Base-by-base conservation (phyloP, 2,888 invertebrate species). In the Tetranychus piercei region DNA sequence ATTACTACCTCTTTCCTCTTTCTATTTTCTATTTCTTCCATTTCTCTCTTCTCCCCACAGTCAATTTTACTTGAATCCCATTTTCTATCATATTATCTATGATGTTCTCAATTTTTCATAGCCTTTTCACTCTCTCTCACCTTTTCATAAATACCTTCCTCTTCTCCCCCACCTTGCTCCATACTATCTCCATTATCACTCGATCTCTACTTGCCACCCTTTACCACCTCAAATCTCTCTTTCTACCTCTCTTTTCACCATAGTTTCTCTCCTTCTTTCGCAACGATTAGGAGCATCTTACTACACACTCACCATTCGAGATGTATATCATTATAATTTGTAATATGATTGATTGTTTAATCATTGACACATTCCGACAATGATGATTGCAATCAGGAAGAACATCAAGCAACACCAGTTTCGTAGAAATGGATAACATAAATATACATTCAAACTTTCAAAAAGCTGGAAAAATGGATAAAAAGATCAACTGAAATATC, bases 351-450 rank as follows among this genome's bases (percentile, higher is more conserved):
- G 55, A 55, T 55, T 55, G 55, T 55, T 55, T 55, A 55, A 55
- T 55, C 55, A 55, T 55, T 55, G 55, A 55, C 55, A 55, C 55
- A 55, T 55, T 55, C 55, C 55, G 55, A 55, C 55, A 55, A 55
- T 55, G 55, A 55, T 55, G 55, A 55, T 55, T 15, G 15, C 55
- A 55, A 55, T 55, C 55, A 55, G 9, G 55, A 55, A 55, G 55
- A 15, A 55, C 34, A 34, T 34, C 34, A 55, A 55, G 55, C 15
- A 55, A 55, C 55, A 55, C 15, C 55, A 15, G 55, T 55, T 55
- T 55, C 55, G 55, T 55, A 55, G 55, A 55, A 55, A 55, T 55
- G 55, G 55, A 55, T 55, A 55, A 55, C 9, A 55, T 55, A 9
- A 55, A 15, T 55, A 34, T 34, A 34, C 34, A 34, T 34, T 34